Evolutionary conservation across 2,113 vertebrate species (phyloP), one percentile per base, ranked within the genome.

Genomic region (Nothocercus julius): DNA sequence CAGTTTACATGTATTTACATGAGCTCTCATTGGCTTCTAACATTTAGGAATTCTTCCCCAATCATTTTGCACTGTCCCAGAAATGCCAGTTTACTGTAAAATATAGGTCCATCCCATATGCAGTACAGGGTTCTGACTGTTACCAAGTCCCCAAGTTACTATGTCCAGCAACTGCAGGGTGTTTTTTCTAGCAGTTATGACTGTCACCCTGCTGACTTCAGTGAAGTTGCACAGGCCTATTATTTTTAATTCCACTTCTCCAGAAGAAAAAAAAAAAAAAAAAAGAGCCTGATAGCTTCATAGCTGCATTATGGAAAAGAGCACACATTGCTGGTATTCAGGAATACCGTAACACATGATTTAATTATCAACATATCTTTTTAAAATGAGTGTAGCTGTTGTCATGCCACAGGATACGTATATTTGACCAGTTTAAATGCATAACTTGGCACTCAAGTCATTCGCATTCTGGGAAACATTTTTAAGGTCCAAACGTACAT

Each of bases 341-440:
- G 67, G n/a, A 88, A n/a, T 40, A 93, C 25, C 44, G 49, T 75
- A 89, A 85, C n/a, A 13, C 92, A 78, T 72, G 21, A 54, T 88
- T 66, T 45, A 80, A 73, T 11, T 11, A 4, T 27, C 40, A 87
- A 44, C 44, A 2, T 51, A 36, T 61, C 56, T 84, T 91, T 85
- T 59, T 79, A 12, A 79, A 92, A 72, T 13, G 18, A 49, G 32
- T 0, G 0, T 95, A 92, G 76, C 85, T 22, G 40, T 82, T 92
- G 69, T 67, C 58, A 9, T 87, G 80, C 94, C 83, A 82, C 30
- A 56, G 70, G 67, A 66, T 92, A 59, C 87, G 54, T 85, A 76
- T 94, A 89, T 85, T 73, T 84, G 74, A 69, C 75, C 94, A 73
- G 93, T 97, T 95, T 97, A 83, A 53, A 95, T 81, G 83, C 76